A percentile compares a stretch with the other conserved stretches of the same genome.
Conservation (phyloP, 2,797 vertebrate species). For the Heteromormyrus szaboi region DNA sequence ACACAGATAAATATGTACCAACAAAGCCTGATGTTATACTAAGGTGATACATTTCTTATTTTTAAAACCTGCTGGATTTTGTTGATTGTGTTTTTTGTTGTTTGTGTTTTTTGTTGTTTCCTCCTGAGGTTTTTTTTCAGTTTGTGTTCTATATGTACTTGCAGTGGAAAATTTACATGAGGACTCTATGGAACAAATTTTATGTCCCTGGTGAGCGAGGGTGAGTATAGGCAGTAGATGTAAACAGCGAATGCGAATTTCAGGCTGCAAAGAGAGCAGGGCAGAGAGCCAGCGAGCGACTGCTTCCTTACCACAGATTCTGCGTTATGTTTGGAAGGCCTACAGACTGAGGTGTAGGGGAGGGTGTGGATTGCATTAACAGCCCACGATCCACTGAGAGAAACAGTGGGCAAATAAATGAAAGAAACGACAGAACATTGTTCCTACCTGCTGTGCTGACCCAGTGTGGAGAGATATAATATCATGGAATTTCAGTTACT, state of each 20-base stretch:
- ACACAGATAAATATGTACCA: background rate
- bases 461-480: background rate
- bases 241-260: constrained; percentile 29
- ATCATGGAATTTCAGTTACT: background rate
- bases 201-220: background rate
- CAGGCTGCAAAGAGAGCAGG: background rate
- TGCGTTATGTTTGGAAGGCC: constrained; percentile 26
- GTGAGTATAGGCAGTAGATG: constrained; percentile 12
- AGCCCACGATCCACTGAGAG: constrained; percentile 1
- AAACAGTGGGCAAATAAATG: constrained; percentile 25
- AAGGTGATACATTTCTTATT: background rate
- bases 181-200: background rate
- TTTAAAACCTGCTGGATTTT: background rate
- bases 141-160: background rate
- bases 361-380: constrained; percentile 7
- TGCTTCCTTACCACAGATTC: constrained; percentile 26
- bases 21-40: background rate
- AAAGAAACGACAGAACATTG: constrained; percentile 1
- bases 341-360: constrained; percentile 21
- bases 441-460: constrained; percentile 12
- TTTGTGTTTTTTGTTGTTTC: background rate
- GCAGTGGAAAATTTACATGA: background rate
- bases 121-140: background rate
- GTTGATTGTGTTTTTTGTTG: background rate
- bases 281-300: constrained; percentile 30